phyloP scores from a whole-genome alignment of 2,113 vertebrate genomes.

The Mobula birostris region DNA sequence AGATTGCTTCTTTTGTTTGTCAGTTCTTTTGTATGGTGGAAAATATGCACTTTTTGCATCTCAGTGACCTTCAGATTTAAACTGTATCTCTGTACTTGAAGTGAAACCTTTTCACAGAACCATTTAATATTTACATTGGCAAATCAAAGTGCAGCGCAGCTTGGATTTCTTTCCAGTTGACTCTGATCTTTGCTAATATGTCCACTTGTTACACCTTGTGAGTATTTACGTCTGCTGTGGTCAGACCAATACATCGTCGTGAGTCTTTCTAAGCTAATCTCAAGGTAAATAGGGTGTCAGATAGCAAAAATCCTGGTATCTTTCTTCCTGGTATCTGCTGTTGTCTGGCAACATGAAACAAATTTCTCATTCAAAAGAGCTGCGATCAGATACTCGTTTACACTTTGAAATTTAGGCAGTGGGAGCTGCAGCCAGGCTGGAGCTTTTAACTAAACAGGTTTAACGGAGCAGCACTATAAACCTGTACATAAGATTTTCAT shows the following conservation, averaged over 20 bases:
- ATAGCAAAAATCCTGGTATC: background rate
- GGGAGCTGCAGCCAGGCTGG: background rate
- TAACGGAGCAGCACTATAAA: background rate
- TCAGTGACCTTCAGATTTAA: background rate
- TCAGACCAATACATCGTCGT: background rate
- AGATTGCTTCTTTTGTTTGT: too few relatives aligned
- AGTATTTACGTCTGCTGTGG: background rate
- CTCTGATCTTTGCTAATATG: background rate
- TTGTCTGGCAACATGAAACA: background rate
- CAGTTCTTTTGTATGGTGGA: background rate
- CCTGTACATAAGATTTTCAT: background rate
- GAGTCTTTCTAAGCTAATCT: background rate
- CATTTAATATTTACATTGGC: background rate
- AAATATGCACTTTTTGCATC: background rate
- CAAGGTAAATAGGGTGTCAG: background rate
- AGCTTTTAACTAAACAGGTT: constrained; percentile 4
- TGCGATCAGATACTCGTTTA: constrained; percentile 10
- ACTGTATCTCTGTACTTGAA: background rate
- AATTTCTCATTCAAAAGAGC: background rate
- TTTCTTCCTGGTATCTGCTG: background rate
- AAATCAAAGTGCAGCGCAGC: background rate
- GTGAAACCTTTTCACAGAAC: background rate
- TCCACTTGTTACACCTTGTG: background rate
- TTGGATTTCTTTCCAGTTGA: background rate
- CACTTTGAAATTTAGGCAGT: background rate